Percentiles rank a stretch among this genome's conserved stretches.
Evolutionary conservation across 2,113 vertebrate genomes (phyloP).

Genomic region (Isurus oxyrinchus): DNA sequence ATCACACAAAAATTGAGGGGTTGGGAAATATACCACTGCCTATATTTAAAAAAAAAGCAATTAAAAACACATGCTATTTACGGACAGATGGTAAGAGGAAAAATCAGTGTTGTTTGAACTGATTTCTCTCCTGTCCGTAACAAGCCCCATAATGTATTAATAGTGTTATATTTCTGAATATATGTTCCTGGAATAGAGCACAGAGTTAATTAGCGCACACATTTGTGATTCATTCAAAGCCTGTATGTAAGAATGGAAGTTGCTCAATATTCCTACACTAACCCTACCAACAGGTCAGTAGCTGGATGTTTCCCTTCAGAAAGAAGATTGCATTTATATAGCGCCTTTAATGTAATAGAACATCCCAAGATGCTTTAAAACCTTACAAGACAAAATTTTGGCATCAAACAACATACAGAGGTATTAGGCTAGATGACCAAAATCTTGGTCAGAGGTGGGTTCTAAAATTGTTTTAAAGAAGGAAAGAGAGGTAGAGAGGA

Average conservation of each 20-base stretch:
- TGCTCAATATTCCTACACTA: not conserved
- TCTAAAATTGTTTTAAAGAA: no score
- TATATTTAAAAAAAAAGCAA: no score
- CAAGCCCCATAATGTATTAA: not conserved
- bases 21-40: no score
- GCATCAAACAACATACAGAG: no score
- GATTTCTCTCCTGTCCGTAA: no score
- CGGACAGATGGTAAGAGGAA: no score
- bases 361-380: not conserved
- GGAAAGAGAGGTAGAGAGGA: no score
- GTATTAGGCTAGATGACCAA: no score
- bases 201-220: not conserved
- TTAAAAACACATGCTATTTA: no score
- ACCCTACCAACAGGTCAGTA: not conserved
- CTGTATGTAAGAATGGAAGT: not conserved
- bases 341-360: not conserved
- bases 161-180: not conserved
- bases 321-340: not conserved
- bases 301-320: not conserved
- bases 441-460: no score
- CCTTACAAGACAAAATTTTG: not conserved
- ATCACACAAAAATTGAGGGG: no score
- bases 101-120: no score
- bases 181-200: not conserved
- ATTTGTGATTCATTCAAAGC: not conserved